phyloP scores from a whole-genome alignment of 2,113 vertebrate genomes.

The Capreolus pygargus region DNA sequence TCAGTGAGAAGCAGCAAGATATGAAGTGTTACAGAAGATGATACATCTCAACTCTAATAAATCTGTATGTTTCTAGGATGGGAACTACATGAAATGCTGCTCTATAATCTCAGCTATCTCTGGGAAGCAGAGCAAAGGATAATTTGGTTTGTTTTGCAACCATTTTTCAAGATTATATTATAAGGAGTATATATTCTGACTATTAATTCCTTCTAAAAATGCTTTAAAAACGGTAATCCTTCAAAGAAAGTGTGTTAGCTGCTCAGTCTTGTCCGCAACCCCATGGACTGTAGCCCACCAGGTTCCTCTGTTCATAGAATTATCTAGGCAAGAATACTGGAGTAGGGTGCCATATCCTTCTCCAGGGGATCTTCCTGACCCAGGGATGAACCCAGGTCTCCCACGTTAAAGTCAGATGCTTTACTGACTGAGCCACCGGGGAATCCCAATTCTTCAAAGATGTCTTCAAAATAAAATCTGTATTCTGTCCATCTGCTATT shows the following conservation, averaged over 20 bases:
- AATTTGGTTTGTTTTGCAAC: background rate
- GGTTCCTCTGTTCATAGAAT: background rate
- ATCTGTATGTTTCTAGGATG: background rate
- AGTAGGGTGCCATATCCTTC: background rate
- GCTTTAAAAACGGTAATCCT: background rate
- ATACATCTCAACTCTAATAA: background rate
- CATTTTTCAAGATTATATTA: conserved; percentile 9
- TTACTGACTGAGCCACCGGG: background rate
- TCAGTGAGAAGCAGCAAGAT: background rate
- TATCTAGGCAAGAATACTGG: background rate
- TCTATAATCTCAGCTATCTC: background rate
- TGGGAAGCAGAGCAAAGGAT: background rate
- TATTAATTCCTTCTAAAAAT: background rate
- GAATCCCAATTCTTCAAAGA: background rate
- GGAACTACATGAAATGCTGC: conserved; percentile 23
- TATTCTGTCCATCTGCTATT: background rate
- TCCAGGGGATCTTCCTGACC: background rate
- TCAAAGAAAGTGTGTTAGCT: background rate
- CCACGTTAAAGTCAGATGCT: background rate
- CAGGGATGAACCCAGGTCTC: background rate
- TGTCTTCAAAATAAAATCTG: conserved; percentile 37
- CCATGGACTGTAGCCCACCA: background rate
- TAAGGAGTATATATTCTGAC: background rate
- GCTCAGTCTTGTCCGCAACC: background rate
- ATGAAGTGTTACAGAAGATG: conserved; percentile 7